phyloP scores from a whole-genome alignment of 2,888 invertebrate genomes.

The Muscina levida region DNA sequence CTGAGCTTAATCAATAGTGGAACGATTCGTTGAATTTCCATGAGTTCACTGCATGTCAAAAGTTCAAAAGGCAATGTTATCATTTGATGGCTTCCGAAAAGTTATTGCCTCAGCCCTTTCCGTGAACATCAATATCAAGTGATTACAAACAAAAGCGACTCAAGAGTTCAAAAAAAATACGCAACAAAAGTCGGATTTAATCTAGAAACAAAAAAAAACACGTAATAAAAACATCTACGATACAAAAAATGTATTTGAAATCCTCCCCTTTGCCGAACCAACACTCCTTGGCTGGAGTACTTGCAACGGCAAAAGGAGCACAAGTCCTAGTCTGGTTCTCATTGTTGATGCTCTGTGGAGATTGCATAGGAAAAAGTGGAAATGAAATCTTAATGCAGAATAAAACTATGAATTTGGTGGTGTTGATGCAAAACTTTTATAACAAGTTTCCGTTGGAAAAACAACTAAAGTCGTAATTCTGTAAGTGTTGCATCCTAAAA shows the following conservation, averaged over 20 bases:
- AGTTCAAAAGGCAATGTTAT: slow-evolving; percentile 31
- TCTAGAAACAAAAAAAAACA: slow-evolving; percentile 3
- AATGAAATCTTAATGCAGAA: slow-evolving; percentile 28
- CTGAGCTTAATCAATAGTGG: neutral
- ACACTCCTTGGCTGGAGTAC: neutral
- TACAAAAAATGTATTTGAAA: slow-evolving; percentile 24
- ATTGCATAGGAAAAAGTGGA: neutral
- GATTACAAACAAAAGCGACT: slow-evolving; percentile 19
- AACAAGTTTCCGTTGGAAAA: slow-evolving; percentile 24
- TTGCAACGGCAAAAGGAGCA: slow-evolving; percentile 1
- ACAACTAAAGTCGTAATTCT: slow-evolving; percentile 23
- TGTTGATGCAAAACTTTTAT: slow-evolving; percentile 41
- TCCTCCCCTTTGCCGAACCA: slow-evolving; percentile 30
- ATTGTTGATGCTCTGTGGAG: neutral
- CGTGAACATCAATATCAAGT: slow-evolving; percentile 22
- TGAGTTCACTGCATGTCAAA: slow-evolving; percentile 15
- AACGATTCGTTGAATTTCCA: slow-evolving; percentile 17
- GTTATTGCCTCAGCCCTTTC: slow-evolving; percentile 15
- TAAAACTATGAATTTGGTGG: slow-evolving; percentile 31
- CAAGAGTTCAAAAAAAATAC: neutral
- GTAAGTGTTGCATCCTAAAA: slow-evolving; percentile 16
- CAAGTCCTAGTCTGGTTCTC: neutral
- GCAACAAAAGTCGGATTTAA: slow-evolving; percentile 16
- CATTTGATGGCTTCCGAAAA: neutral
- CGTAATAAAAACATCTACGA: neutral